phyloP scores from a whole-genome alignment of 2,113 vertebrate species.

The Misgurnus mizolepis region DNA sequence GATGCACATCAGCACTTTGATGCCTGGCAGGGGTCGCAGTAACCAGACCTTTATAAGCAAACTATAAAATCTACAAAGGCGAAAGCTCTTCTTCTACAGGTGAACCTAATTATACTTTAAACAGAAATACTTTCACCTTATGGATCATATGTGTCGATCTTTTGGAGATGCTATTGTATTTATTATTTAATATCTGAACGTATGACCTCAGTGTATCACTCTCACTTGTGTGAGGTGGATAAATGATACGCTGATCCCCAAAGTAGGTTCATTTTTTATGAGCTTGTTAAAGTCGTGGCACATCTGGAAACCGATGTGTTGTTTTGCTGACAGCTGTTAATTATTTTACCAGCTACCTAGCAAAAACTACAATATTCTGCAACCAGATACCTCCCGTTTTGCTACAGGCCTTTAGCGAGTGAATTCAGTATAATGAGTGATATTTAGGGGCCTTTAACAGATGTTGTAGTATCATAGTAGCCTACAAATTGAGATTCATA shows the following conservation, averaged over 20 bases:
- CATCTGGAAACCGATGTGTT: conserved; percentile 68
- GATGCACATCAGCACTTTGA: conserved; percentile 51
- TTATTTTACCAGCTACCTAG: conserved; percentile 60
- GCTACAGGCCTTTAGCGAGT: neutral
- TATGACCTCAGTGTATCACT: neutral
- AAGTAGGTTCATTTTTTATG: conserved; percentile 58
- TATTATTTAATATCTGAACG: neutral
- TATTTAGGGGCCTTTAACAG: neutral
- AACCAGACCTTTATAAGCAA: conserved; percentile 30
- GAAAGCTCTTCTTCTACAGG: conserved; percentile 40
- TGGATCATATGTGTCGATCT: conserved; percentile 12
- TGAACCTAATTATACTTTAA: conserved; percentile 40
- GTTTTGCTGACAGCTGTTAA: conserved; percentile 68
- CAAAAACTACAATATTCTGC: conserved; percentile 45
- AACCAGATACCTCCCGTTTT: neutral
- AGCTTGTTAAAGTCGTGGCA: conserved; percentile 63
- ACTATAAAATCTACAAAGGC: conserved; percentile 64
- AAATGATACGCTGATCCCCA: conserved; percentile 57
- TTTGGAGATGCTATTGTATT: neutral
- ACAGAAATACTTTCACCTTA: neutral
- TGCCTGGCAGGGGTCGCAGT: conserved; percentile 36
- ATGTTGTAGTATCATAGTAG: neutral
- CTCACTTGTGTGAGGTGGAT: conserved; percentile 10
- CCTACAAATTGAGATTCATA: neutral
- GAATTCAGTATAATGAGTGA: neutral